Conservation (phyloP, 2,888 invertebrate genomes). For the Cheilosia impressa region DNA sequence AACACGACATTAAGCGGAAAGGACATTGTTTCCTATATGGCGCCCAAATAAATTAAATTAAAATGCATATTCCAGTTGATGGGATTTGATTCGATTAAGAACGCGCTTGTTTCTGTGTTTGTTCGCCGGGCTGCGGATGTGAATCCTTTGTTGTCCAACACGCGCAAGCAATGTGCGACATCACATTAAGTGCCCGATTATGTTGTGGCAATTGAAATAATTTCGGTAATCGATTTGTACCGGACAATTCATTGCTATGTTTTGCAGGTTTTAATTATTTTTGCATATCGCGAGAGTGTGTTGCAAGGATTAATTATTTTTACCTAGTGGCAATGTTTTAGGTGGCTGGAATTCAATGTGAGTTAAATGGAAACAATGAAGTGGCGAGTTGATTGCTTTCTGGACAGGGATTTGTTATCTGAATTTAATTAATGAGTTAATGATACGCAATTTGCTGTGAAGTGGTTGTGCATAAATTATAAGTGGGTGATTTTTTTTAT, state of each 20-base stretch:
- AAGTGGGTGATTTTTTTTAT: not conserved
- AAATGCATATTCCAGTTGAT: slow-evolving; percentile 57
- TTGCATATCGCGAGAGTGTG: not conserved
- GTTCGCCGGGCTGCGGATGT: not conserved
- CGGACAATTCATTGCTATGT: not conserved
- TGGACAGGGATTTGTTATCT: slow-evolving; percentile 46
- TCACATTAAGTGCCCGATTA: slow-evolving; percentile 45
- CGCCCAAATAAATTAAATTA: slow-evolving; percentile 52
- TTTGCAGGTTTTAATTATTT: slow-evolving; percentile 38
- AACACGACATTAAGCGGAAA: slow-evolving; percentile 10
- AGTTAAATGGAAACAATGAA: slow-evolving; percentile 34
- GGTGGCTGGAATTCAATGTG: slow-evolving; percentile 21
- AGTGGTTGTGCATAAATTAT: slow-evolving; percentile 49
- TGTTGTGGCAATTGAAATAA: slow-evolving; percentile 55
- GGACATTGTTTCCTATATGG: slow-evolving; percentile 40
- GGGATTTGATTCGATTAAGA: slow-evolving; percentile 64
- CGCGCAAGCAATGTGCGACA: slow-evolving; percentile 4
- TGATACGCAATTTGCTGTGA: slow-evolving; percentile 29
- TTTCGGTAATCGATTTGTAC: slow-evolving; percentile 54
- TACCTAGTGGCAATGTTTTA: not conserved
- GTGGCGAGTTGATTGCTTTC: slow-evolving; percentile 43
- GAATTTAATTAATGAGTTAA: slow-evolving; percentile 57
- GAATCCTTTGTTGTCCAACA: not conserved
- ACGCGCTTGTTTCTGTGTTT: slow-evolving; percentile 25
- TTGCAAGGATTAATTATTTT: slow-evolving; percentile 42